These are phyloP conservation scores for Coracopsis vasa DNA, from an alignment of 2,113 vertebrate species.

Conservation along the genomic window DNA sequence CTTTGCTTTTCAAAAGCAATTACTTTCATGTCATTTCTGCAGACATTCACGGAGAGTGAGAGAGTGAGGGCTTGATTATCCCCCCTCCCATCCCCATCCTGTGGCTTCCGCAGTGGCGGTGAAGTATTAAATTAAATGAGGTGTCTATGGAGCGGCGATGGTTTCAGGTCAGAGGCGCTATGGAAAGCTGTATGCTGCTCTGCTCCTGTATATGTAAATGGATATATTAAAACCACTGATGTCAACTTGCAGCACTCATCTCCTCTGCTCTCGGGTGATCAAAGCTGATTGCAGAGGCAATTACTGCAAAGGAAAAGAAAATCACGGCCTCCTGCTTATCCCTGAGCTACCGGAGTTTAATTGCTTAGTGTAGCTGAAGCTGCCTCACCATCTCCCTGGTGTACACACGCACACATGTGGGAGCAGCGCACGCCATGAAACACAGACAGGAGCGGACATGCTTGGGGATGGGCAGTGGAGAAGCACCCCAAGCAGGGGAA, in stretches of 20 bases:
- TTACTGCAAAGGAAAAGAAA: slow-evolving; percentile 79
- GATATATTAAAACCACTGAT: slow-evolving; percentile 79
- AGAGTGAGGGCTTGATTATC: slow-evolving; percentile 84
- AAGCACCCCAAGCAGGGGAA: neutral
- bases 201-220: slow-evolving; percentile 77
- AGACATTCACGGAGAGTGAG: slow-evolving; percentile 83
- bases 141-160: slow-evolving; percentile 86
- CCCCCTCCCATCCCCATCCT: slow-evolving; percentile 80
- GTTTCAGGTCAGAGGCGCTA: slow-evolving; percentile 79
- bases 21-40: slow-evolving; percentile 89
- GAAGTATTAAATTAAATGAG: slow-evolving; percentile 96
- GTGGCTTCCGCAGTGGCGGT: slow-evolving; percentile 79
- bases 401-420: neutral
- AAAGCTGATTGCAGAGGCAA: slow-evolving; percentile 85
- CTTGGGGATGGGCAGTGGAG: neutral
- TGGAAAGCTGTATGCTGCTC: slow-evolving; percentile 68
- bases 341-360: slow-evolving; percentile 82
- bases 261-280: slow-evolving; percentile 81
- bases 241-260: slow-evolving; percentile 79
- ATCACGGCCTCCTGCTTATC: slow-evolving; percentile 80
- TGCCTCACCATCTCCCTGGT: slow-evolving; percentile 64
- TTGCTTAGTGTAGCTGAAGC: slow-evolving; percentile 89
- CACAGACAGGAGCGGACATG: neutral
- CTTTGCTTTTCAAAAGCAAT: slow-evolving; percentile 92
- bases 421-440: neutral